Conservation (phyloP, 2,113 vertebrate genomes). For the Rhadina sibilatrix region DNA sequence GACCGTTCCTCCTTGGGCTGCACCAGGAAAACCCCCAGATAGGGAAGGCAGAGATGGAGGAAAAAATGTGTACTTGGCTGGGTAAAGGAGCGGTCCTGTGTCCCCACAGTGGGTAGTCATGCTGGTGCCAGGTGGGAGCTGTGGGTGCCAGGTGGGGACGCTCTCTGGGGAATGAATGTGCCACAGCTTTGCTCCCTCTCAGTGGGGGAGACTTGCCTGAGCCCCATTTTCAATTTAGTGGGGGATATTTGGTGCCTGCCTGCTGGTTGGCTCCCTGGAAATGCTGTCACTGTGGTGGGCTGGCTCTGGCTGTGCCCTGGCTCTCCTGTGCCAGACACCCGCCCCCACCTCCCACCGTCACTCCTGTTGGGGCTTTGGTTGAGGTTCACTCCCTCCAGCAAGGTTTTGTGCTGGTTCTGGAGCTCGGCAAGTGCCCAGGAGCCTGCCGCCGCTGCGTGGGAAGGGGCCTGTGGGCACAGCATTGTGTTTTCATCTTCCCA, state of each 20-base stretch:
- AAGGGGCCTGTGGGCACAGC: not conserved
- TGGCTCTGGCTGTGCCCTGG: not conserved
- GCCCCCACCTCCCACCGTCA: accelerated
- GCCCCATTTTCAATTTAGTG: not conserved
- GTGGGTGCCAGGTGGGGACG: not conserved
- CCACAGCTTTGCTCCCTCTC: not conserved
- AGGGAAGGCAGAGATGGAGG: not conserved
- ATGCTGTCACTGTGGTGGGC: not conserved
- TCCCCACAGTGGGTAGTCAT: accelerated
- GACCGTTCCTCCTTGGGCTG: not conserved
- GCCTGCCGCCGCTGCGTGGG: not conserved
- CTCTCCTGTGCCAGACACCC: not conserved
- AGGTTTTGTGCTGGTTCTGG: not conserved
- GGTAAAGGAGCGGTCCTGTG: accelerated
- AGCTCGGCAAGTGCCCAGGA: not conserved
- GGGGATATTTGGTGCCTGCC: not conserved
- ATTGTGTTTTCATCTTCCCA: not conserved
- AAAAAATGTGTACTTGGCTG: accelerated
- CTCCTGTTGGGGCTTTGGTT: not conserved
- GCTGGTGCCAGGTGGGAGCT: not conserved
- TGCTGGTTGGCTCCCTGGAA: not conserved
- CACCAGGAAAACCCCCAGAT: not conserved
- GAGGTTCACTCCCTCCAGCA: not conserved
- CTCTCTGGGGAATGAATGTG: accelerated
- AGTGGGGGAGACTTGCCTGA: not conserved